These are phyloP conservation scores for Pachyrhynchus sulphureomaculatus DNA, from an alignment of 1,140 invertebrate species.

Conservation along the genomic window DNA sequence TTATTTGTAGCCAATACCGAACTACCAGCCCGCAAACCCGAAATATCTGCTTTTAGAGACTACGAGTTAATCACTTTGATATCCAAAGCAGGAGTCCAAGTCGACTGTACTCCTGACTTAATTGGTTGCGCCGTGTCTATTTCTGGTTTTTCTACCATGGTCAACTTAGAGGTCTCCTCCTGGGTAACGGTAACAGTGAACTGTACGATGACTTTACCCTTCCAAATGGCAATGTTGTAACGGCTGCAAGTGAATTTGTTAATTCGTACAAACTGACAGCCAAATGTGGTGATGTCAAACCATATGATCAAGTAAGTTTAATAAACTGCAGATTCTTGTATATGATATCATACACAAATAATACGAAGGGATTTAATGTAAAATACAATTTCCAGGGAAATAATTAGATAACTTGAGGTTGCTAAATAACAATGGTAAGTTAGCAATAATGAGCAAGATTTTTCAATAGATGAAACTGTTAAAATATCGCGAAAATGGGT, in stretches of 20 bases:
- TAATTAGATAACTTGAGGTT: too few species aligned
- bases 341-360: too few species aligned
- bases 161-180: slow-evolving; percentile 78
- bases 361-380: too few species aligned
- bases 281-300: slow-evolving; percentile 18
- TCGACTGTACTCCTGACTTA: slow-evolving; percentile 57
- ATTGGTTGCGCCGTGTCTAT: slow-evolving; percentile 67
- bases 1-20: slow-evolving; percentile 44
- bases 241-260: slow-evolving; percentile 60
- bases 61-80: slow-evolving; percentile 47
- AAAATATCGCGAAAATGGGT: too few species aligned
- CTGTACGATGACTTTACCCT: slow-evolving; percentile 77
- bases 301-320: slow-evolving; percentile 12
- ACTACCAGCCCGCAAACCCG: slow-evolving; percentile 52
- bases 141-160: slow-evolving; percentile 81
- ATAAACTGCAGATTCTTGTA: too few species aligned
- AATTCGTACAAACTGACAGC: slow-evolving; percentile 65
- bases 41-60: slow-evolving; percentile 52
- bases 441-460: too few species aligned
- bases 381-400: too few species aligned
- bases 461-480: too few species aligned
- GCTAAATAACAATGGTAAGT: too few species aligned
- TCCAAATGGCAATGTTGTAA: slow-evolving; percentile 68
- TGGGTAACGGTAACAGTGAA: slow-evolving; percentile 88
- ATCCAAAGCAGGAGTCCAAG: slow-evolving; percentile 47